phyloP scores from a whole-genome alignment of 2,797 vertebrate genomes.

The Chrysocyon brachyurus region DNA sequence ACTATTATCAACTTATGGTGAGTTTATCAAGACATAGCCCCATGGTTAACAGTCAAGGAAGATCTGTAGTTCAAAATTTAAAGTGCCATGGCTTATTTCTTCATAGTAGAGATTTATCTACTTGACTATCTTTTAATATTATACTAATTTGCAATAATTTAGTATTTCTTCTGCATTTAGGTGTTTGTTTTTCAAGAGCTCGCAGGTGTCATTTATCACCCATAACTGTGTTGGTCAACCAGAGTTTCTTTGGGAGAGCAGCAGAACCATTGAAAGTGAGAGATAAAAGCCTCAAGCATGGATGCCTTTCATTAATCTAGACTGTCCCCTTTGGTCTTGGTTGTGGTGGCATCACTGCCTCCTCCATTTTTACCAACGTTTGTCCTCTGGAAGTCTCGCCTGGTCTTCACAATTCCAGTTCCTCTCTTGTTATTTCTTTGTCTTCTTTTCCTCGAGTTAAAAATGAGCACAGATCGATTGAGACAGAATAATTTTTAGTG shows the following conservation, averaged over 20 bases:
- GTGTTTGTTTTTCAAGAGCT: neutral
- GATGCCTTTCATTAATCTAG: neutral
- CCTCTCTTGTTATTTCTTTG: neutral
- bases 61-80: neutral
- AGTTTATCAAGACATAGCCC: neutral
- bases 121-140: neutral
- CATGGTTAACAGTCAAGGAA: neutral
- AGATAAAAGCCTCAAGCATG: neutral
- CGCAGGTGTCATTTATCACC: constrained; percentile 40
- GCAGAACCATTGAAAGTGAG: neutral
- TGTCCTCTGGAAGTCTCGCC: neutral
- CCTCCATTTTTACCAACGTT: neutral
- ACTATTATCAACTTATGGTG: neutral
- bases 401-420: neutral
- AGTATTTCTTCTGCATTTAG: neutral
- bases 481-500: neutral
- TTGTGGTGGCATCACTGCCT: neutral
- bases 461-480: neutral
- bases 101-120: neutral
- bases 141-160: neutral
- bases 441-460: neutral
- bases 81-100: neutral
- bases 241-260: neutral
- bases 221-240: constrained; percentile 42
- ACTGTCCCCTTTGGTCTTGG: neutral